These are phyloP conservation scores for Actinemys pallida DNA, from an alignment of 2,113 vertebrate species.

Conservation along the genomic window DNA sequence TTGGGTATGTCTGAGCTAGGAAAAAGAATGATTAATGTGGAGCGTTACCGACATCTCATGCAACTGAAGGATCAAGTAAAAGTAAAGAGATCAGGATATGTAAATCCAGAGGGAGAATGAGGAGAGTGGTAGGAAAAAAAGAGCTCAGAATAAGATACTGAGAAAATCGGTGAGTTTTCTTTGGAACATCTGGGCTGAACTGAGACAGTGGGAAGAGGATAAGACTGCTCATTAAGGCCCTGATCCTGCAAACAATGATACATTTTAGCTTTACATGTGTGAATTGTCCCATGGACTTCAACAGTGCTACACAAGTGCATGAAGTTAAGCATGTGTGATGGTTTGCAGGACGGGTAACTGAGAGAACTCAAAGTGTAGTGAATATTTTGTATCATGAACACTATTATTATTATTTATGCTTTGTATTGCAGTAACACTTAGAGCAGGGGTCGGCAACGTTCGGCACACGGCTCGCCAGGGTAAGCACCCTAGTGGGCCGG, in stretches of 20 bases:
- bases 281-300: not conserved
- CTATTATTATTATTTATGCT: accelerated
- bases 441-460: not conserved
- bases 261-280: not conserved
- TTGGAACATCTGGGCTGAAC: not conserved
- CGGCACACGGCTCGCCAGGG: too few relatives aligned
- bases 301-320: not conserved
- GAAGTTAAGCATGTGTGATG: not conserved
- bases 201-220: not conserved
- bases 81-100: not conserved
- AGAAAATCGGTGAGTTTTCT: not conserved
- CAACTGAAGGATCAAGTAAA: not conserved
- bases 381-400: not conserved
- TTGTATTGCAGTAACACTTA: not conserved
- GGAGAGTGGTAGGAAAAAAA: not conserved
- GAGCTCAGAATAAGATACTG: accelerated
- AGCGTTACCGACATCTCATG: not conserved
- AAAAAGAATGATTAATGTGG: not conserved
- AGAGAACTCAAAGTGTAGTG: not conserved
- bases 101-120: not conserved
- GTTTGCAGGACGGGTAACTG: not conserved
- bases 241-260: not conserved
- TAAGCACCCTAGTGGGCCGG: too few relatives aligned
- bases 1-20: not conserved
- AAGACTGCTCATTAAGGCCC: not conserved